A percentile compares a stretch with the other conserved stretches of the same genome.
Conservation (phyloP, 1,140 invertebrate species). For the Chelonus insularis region DNA sequence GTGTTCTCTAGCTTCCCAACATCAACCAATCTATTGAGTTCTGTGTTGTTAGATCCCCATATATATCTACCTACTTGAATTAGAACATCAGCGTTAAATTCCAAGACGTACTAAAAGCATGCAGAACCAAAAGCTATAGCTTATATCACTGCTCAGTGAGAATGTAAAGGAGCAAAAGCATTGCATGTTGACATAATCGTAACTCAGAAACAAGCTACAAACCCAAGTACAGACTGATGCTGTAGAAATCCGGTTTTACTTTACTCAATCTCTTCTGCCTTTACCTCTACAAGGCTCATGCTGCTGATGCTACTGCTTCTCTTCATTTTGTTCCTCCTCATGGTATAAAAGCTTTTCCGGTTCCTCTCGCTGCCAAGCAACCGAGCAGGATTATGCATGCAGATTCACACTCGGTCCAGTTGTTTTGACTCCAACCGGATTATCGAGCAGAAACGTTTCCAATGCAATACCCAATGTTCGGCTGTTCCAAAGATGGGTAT, state of each 20-base stretch:
- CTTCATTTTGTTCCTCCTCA: not conserved
- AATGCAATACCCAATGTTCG: not conserved
- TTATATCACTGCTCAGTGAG: not conserved
- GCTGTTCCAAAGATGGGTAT: too few species aligned
- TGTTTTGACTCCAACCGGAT: conserved; percentile 16
- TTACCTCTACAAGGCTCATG: too few species aligned
- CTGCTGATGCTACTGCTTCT: too few species aligned
- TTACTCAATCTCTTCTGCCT: too few species aligned
- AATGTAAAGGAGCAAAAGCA: not conserved
- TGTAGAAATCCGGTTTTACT: too few species aligned
- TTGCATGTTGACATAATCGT: too few species aligned
- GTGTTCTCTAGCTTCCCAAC: not conserved
- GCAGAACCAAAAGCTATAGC: not conserved
- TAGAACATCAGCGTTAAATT: not conserved
- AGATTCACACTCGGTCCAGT: conserved; percentile 24
- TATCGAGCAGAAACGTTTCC: conserved; percentile 7
- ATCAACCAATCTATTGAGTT: conserved; percentile 1
- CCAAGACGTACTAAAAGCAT: too few species aligned
- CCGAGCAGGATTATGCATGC: conserved; percentile 20
- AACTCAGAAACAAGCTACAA: too few species aligned
- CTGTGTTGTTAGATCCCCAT: not conserved
- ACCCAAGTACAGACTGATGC: too few species aligned
- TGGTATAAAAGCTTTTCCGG: conserved; percentile 12
- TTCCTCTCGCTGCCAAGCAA: conserved; percentile 1
- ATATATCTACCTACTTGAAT: not conserved